Conservation (phyloP, 1,140 invertebrate species). For the Drosophila pruinosa region DNA sequence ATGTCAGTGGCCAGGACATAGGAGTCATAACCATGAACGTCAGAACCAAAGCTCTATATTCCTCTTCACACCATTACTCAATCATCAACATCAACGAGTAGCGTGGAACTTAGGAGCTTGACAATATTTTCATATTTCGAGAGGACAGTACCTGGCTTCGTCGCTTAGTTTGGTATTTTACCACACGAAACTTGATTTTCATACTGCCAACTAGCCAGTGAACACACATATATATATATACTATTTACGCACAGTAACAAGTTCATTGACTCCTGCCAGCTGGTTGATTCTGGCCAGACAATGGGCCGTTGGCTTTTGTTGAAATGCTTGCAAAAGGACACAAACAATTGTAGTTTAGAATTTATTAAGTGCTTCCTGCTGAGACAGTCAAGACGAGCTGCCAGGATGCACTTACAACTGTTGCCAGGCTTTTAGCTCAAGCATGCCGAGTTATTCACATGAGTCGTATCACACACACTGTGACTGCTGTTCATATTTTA, state of each 20-base stretch:
- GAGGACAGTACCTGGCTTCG: constrained; percentile 24
- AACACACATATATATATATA: neutral
- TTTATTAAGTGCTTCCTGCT: constrained; percentile 76
- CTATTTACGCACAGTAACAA: neutral
- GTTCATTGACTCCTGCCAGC: constrained; percentile 49
- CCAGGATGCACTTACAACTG: constrained; percentile 53
- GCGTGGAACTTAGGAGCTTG: neutral
- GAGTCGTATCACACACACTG: neutral
- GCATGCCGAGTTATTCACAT: constrained; percentile 3
- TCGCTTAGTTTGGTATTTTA: constrained; percentile 27
- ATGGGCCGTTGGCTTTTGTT: constrained; percentile 58
- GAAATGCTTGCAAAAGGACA: constrained; percentile 43
- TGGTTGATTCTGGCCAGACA: constrained; percentile 25
- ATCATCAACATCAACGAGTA: neutral
- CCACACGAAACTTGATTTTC: constrained; percentile 64
- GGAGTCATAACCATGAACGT: constrained; percentile 9
- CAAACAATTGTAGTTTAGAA: constrained; percentile 59
- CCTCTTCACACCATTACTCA: neutral
- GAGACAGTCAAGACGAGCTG: constrained; percentile 39
- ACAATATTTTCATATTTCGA: constrained; percentile 15
- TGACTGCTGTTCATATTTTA: constrained; percentile 48
- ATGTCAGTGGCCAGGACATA: constrained; percentile 49
- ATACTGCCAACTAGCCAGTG: constrained; percentile 17
- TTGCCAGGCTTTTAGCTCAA: constrained; percentile 34
- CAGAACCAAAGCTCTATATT: neutral